Percentiles rank a stretch among this genome's conserved stretches.
Conservation (phyloP, 2,113 vertebrate genomes). For the Anhinga anhinga region DNA sequence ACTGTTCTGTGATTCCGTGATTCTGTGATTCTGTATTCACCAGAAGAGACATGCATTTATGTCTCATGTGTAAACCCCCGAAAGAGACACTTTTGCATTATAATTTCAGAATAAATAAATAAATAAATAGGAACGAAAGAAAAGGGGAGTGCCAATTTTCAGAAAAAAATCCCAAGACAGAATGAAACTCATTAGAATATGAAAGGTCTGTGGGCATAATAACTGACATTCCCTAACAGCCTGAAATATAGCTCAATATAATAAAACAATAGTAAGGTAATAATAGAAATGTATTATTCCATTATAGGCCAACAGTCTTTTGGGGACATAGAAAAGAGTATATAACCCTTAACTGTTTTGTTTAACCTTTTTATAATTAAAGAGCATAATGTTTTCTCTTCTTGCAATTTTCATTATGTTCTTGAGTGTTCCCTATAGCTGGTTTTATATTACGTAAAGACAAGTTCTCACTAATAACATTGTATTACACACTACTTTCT, state of each 20-base stretch:
- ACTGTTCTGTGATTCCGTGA: too few species aligned
- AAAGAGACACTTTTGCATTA: not conserved
- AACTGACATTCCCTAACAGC: not conserved
- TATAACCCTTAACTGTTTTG: not conserved
- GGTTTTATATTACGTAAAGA: not conserved
- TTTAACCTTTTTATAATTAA: not conserved
- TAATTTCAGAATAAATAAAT: not conserved
- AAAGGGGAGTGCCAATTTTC: not conserved
- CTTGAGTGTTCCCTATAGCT: not conserved
- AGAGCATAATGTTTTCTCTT: not conserved
- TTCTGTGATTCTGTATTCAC: not conserved
- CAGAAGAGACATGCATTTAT: not conserved
- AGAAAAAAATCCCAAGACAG: not conserved
- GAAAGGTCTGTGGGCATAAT: not conserved
- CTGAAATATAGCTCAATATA: not conserved
- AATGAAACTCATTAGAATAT: not conserved
- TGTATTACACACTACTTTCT: not conserved
- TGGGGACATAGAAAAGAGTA: not conserved
- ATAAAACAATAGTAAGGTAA: not conserved
- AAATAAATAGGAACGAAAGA: not conserved
- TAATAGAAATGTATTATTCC: not conserved
- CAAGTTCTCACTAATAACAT: not conserved
- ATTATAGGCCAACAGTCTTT: not conserved
- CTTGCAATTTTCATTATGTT: not conserved
- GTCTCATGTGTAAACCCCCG: not conserved